These are phyloP conservation scores for Lytechinus pictus DNA, from an alignment of 35 echinoderm and acorn worm genomes.

Conservation along the genomic window DNA sequence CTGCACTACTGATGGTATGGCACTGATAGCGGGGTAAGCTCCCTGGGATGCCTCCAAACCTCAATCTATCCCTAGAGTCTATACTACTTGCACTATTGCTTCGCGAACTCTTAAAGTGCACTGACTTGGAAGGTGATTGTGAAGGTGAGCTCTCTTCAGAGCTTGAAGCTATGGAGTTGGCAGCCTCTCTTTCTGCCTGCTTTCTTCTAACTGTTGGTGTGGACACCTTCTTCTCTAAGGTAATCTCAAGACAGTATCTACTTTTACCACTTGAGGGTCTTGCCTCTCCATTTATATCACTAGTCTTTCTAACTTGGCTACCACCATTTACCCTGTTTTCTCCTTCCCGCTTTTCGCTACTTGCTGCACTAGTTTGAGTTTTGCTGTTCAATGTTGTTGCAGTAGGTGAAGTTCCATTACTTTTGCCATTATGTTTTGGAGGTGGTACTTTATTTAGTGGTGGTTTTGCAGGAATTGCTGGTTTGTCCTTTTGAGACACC, in stretches of 20 bases:
- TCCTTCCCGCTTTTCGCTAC: background rate
- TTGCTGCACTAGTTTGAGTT: background rate
- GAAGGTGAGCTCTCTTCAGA: conserved; percentile 50
- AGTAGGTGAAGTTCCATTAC: background rate
- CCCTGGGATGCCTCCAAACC: conserved; percentile 21
- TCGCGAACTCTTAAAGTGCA: conserved; percentile 48
- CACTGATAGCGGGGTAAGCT: conserved; percentile 33
- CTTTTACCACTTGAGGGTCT: conserved; percentile 25
- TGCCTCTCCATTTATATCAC: conserved; percentile 30
- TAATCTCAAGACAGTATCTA: conserved; percentile 40
- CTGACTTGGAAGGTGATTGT: conserved; percentile 43
- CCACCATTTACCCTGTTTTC: conserved; percentile 49
- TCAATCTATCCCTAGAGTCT: conserved; percentile 34
- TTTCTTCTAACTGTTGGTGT: conserved; percentile 41
- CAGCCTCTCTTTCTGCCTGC: background rate
- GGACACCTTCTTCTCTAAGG: conserved; percentile 45
- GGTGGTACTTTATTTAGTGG: conserved; percentile 15
- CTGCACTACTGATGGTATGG: conserved; percentile 44
- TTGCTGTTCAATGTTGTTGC: background rate
- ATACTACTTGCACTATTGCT: conserved; percentile 47
- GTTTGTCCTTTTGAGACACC: conserved; percentile 5
- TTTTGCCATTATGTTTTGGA: background rate
- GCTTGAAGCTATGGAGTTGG: conserved; percentile 20
- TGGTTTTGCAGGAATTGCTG: conserved; percentile 40
- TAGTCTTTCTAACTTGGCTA: conserved; percentile 25